Evolutionary conservation across 35 echinoderm and acorn worm genomes (phyloP).

Genomic region (Apostichopus parvimensis): DNA sequence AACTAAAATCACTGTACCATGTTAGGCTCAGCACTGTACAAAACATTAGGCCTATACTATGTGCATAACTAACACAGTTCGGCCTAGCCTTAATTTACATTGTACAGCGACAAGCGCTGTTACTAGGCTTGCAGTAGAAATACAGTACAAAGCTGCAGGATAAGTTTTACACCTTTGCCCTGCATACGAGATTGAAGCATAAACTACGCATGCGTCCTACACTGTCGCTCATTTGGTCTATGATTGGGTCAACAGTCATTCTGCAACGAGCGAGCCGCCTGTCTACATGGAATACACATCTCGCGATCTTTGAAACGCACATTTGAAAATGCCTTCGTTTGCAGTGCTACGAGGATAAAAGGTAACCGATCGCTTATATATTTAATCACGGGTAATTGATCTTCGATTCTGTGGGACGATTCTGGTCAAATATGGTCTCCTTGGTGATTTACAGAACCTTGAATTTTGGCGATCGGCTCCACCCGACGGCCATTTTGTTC

Average conservation of each 20-base stretch:
- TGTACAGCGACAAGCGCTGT: not conserved
- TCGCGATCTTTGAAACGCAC: slow-evolving; percentile 48
- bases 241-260: slow-evolving; percentile 83
- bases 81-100: too few relatives aligned
- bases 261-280: slow-evolving; percentile 78
- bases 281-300: slow-evolving; percentile 70
- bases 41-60: too few relatives aligned
- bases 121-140: not conserved
- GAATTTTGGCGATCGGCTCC: slow-evolving; percentile 54
- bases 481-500: slow-evolving; percentile 61
- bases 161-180: slow-evolving; percentile 56
- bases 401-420: not conserved
- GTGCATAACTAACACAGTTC: too few relatives aligned
- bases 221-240: slow-evolving; percentile 84
- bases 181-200: not conserved
- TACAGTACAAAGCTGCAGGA: not conserved
- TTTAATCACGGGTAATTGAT: slow-evolving; percentile 15
- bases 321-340: slow-evolving; percentile 43
- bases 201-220: slow-evolving; percentile 83
- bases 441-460: not conserved
- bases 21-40: too few relatives aligned
- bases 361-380: not conserved
- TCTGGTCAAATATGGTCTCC: not conserved
- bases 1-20: too few relatives aligned
- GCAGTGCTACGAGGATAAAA: not conserved